Evolutionary conservation across 2,797 vertebrate species (phyloP).

Genomic region (Pseudocheirus occidentalis): DNA sequence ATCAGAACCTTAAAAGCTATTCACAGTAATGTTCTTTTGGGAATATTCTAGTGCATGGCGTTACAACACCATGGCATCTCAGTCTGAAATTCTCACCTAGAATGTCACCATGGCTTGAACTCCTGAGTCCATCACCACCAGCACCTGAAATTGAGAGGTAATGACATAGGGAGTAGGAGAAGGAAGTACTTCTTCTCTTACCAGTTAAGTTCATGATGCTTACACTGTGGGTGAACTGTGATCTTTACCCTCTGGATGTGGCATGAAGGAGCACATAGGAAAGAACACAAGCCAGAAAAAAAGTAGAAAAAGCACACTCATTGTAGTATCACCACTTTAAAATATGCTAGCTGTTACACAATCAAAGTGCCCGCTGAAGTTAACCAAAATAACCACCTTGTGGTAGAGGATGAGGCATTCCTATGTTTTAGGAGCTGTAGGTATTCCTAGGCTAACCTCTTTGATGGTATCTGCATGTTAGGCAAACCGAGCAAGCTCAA

Average conservation of each 20-base stretch:
- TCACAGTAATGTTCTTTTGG: too few relatives aligned
- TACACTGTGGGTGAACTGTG: background rate
- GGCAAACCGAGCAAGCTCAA: background rate
- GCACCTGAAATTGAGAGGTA: background rate
- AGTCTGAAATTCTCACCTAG: background rate
- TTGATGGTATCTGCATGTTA: background rate
- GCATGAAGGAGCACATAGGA: background rate
- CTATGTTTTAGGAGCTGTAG: background rate
- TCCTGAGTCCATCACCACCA: background rate
- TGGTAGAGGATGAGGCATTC: background rate
- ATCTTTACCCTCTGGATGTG: background rate
- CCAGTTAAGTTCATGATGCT: background rate
- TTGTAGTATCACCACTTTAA: background rate
- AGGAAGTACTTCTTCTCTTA: background rate
- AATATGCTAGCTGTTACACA: background rate
- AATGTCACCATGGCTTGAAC: background rate
- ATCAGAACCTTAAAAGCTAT: too few relatives aligned
- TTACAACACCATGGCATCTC: background rate
- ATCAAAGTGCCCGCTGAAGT: background rate
- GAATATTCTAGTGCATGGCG: too few relatives aligned
- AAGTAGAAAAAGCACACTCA: background rate
- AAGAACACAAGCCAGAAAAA: background rate
- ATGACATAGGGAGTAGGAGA: background rate
- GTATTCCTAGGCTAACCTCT: background rate
- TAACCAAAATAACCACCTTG: background rate